Base-by-base conservation (phyloP, 2,797 vertebrate genomes). In the Ceyx erithaca region DNA sequence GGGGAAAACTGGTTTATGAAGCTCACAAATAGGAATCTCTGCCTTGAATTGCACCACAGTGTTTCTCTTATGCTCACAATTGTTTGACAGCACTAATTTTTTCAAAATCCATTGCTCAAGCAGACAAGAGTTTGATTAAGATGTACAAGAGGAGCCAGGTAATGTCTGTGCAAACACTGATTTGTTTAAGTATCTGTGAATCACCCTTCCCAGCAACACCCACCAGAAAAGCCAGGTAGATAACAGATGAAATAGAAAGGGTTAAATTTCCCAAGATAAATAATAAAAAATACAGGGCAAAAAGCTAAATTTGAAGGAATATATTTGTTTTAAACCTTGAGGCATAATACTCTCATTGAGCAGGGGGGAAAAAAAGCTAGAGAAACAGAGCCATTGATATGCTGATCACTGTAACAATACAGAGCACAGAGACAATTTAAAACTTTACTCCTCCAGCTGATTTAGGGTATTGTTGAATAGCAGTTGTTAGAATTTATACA, bases 241-340 rank as follows among this genome's bases (percentile, higher is more conserved):
- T 4, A 54, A 12, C 3, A 73, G 14, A 15, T 8, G 25, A 81
- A 37, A 22, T 3, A 7, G 73, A 87, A 85, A 4, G 37, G 30
- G 33, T 82, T 90, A 94, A 54, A 55, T 30, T 51, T 17, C 61
- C 33, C 46, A 35, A 35, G 30, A 33, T 28, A 77, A 57, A 41
- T 43, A 40, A 40, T 40, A 40, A 40, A 30, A 82, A 54, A 82
- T 30, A 25, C 11, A 46, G 13, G 18, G 14, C 8, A n/a, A 19
- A 43, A 88, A 79, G 57, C n/a, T 54, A 54, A 84, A 77, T 49
- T 61, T 40, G 54, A 61, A 85, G 61, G 33, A 87, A 79, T 80
- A 22, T 41, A 21, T 88, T 95, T 88, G 68, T 86, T 94, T 90
- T 87, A 94, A 94, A 64, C 25, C 86, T 43, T 70, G 25, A 75